Conservation (phyloP, 2,113 vertebrate species). For the Actenoides hombroni region DNA sequence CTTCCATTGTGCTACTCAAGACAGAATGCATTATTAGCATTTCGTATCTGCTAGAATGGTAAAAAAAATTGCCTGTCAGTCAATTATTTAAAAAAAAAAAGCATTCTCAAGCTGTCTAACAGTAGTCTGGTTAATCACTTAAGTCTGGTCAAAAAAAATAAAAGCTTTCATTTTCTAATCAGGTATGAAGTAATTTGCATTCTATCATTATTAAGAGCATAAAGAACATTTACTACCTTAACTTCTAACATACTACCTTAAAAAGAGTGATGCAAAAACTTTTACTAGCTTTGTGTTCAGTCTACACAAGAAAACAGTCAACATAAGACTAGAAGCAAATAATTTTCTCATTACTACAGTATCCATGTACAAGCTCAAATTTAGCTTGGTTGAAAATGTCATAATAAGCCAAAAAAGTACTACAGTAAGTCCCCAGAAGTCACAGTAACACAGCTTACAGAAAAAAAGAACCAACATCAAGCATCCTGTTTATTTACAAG, state of each 20-base stretch:
- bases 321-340: background rate
- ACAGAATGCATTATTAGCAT: background rate
- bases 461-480: background rate
- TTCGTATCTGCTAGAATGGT: background rate
- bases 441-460: background rate
- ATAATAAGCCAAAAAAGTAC: background rate
- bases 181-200: background rate
- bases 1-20: background rate
- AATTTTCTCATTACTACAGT: background rate
- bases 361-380: background rate
- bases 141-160: background rate
- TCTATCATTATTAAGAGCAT: background rate
- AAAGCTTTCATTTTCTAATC: background rate
- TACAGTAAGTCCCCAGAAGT: background rate
- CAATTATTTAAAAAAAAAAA: background rate
- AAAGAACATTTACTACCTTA: background rate
- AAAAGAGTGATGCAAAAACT: background rate
- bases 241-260: background rate
- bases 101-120: background rate
- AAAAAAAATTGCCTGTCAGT: background rate
- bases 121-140: background rate
- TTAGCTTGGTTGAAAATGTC: background rate
- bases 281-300: background rate
- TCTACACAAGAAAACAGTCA: background rate
- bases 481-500: background rate